phyloP scores from a whole-genome alignment of 2,797 vertebrate species.

The Malurus leucopterus region DNA sequence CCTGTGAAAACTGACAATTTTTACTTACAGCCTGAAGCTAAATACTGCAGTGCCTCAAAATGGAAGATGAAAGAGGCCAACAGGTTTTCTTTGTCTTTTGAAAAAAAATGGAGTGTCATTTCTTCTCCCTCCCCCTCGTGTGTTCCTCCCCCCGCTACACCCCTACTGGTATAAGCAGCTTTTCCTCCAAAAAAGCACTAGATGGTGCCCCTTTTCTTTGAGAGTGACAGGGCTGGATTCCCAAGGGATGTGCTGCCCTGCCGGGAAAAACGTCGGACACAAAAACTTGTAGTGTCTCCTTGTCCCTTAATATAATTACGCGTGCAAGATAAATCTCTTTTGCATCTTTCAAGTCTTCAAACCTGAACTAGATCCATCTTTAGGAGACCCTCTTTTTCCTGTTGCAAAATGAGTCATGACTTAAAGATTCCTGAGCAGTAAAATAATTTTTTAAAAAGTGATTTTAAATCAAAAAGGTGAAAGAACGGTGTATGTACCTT shows the following conservation, averaged over 20 bases:
- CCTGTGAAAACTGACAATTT: constrained; percentile 18
- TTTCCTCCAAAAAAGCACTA: constrained; percentile 88
- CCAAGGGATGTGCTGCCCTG: constrained; percentile 47
- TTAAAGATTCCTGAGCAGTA: background rate
- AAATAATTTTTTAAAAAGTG: background rate
- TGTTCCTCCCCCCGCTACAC: background rate
- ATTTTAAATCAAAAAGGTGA: constrained; percentile 7
- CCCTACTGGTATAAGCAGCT: constrained; percentile 48
- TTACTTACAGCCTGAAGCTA: constrained; percentile 29
- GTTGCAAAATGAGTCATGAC: background rate
- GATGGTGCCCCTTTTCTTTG: constrained; percentile 92
- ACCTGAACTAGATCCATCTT: background rate
- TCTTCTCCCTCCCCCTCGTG: background rate
- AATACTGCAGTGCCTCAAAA: constrained; percentile 29
- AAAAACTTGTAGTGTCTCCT: background rate
- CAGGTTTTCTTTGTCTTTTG: constrained; percentile 38
- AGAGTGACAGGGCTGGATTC: constrained; percentile 55
- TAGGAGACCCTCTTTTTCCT: background rate
- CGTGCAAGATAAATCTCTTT: background rate
- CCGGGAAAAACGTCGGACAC: constrained; percentile 14
- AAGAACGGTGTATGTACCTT: background rate
- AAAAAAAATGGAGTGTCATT: constrained; percentile 46
- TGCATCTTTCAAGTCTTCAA: background rate
- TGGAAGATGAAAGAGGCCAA: constrained; percentile 35
- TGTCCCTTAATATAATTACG: constrained; percentile 6